phyloP scores from a whole-genome alignment of 2,113 vertebrate genomes.

The Rhineura floridana region DNA sequence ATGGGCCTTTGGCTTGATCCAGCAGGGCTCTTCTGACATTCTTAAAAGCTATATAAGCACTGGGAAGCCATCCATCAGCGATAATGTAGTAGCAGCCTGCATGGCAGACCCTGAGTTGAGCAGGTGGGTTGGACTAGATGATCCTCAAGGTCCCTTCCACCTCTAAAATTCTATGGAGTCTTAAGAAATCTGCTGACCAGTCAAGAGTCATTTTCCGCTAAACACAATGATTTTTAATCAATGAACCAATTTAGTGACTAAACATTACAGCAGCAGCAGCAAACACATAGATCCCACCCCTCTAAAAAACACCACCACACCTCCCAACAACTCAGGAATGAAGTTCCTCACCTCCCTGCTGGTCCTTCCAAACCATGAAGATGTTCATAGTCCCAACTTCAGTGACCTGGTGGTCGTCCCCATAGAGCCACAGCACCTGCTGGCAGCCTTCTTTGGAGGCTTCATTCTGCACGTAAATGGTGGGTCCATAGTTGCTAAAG shows the following conservation, averaged over 20 bases:
- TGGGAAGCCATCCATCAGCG: too few species aligned
- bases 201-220: not conserved
- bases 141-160: too few species aligned
- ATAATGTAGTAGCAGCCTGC: too few species aligned
- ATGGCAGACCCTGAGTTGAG: too few species aligned
- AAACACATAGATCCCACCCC: too few species aligned
- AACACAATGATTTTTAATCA: not conserved
- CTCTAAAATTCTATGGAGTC: too few species aligned
- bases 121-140: too few species aligned
- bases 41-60: too few species aligned
- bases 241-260: not conserved
- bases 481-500: conserved; percentile 88
- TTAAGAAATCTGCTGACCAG: not conserved
- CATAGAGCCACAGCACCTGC: conserved; percentile 91
- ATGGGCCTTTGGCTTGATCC: too few species aligned
- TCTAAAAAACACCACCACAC: not conserved
- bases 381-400: conserved; percentile 95
- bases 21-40: too few species aligned
- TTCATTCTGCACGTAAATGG: conserved; percentile 84
- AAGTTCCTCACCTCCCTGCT: conserved; percentile 79
- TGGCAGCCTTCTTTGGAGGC: conserved; percentile 82
- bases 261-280: too few species aligned
- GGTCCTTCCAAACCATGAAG: conserved; percentile 89
- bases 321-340: not conserved
- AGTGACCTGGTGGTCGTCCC: conserved; percentile 84